These are phyloP conservation scores for Allolobophora icterica DNA, from an alignment of 2,888 invertebrate genomes.

Conservation along the genomic window DNA sequence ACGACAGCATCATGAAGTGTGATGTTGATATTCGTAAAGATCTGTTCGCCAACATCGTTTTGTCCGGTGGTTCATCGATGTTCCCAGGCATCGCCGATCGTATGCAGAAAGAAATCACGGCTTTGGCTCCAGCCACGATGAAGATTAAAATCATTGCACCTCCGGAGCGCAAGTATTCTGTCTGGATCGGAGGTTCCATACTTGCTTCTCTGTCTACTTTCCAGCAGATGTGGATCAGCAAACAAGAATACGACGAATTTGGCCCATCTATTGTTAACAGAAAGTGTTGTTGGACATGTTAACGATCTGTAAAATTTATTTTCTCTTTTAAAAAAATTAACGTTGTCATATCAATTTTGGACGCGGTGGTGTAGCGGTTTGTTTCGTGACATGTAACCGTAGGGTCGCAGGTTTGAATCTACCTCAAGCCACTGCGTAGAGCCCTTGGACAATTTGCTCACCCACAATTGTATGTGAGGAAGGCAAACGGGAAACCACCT, in stretches of 20 bases:
- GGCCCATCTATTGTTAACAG: slow-evolving; percentile 89
- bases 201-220: slow-evolving; percentile 87
- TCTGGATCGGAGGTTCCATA: slow-evolving; percentile 98
- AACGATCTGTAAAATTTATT: no score
- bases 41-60: slow-evolving; percentile 73
- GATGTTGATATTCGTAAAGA: slow-evolving; percentile 65
- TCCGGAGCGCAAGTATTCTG: slow-evolving; percentile 95
- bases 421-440: no score
- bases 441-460: no score
- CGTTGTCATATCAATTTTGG: no score
- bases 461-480: no score
- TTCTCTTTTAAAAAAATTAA: no score
- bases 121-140: slow-evolving; percentile 75
- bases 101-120: slow-evolving; percentile 96
- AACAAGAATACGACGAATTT: slow-evolving; percentile 93
- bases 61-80: slow-evolving; percentile 94
- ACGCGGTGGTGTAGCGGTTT: no score
- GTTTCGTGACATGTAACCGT: no score
- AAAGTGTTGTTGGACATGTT: slow-evolving; percentile 84
- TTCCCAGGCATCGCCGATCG: slow-evolving; percentile 95
- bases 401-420: no score
- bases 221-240: slow-evolving; percentile 95
- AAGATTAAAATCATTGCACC: slow-evolving; percentile 82
- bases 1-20: slow-evolving; percentile 63
- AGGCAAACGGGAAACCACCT: no score